Percentiles rank a stretch among this genome's conserved stretches.
phyloP scores from a whole-genome alignment of 2,888 invertebrate species.

The Caenorhabditis sp. region DNA sequence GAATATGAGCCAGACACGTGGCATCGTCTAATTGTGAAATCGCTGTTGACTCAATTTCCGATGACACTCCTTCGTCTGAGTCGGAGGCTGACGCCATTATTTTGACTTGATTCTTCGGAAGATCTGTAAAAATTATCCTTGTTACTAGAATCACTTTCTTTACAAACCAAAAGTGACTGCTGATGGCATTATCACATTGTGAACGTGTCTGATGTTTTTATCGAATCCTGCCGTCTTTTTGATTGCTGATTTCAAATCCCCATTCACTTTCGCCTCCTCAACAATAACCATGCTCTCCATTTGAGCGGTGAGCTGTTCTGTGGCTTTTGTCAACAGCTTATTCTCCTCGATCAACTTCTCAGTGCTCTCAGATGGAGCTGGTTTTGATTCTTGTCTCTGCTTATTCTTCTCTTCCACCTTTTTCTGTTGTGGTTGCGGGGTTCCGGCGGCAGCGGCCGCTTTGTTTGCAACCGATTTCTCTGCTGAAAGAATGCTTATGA shows the following conservation, averaged over 20 bases:
- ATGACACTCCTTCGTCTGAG: conserved; percentile 51
- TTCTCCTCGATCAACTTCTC: conserved; percentile 2
- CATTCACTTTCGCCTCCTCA: not conserved
- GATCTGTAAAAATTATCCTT: conserved; percentile 24
- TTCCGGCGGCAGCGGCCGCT: conserved; percentile 55
- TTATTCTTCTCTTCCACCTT: conserved; percentile 28
- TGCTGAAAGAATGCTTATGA: conserved; percentile 45
- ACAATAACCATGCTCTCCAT: conserved; percentile 22
- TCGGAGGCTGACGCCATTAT: conserved; percentile 37
- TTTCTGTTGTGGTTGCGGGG: conserved; percentile 16
- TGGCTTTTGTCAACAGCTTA: not conserved
- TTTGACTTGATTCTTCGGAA: conserved; percentile 47
- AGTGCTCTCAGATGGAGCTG: conserved; percentile 4
- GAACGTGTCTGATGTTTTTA: conserved; percentile 46
- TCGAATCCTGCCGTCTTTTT: conserved; percentile 33
- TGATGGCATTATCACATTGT: conserved; percentile 46
- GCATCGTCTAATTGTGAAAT: conserved; percentile 56
- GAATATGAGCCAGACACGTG: conserved; percentile 59
- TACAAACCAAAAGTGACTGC: conserved; percentile 34
- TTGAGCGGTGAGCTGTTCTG: conserved; percentile 18
- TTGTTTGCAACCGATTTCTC: conserved; percentile 55
- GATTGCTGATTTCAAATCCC: conserved; percentile 46
- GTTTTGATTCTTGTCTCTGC: not conserved
- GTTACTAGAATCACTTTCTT: not conserved
- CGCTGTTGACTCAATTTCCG: conserved; percentile 44